Percentiles rank a stretch among this genome's conserved stretches.
These are phyloP conservation scores for Dromas ardeola DNA, from an alignment of 2,113 vertebrate species.

Conservation along the genomic window DNA sequence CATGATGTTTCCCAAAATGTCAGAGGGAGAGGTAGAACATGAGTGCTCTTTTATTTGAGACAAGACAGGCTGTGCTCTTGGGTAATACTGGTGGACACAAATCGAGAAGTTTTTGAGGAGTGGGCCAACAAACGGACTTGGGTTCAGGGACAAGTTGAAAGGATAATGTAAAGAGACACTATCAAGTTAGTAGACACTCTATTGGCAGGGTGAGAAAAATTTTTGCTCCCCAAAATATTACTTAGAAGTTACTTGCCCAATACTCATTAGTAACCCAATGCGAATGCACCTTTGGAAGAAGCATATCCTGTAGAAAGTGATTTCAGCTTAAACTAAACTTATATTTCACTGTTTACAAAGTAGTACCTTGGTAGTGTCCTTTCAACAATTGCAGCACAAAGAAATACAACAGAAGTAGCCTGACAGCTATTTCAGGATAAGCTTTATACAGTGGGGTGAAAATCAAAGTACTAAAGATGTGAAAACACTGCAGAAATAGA, in stretches of 20 bases:
- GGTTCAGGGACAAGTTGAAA: slow-evolving; percentile 9
- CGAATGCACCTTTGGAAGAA: not conserved
- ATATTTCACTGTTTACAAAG: not conserved
- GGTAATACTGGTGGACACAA: not conserved
- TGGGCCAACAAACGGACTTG: not conserved
- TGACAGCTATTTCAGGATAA: not conserved
- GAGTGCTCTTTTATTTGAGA: slow-evolving; percentile 26
- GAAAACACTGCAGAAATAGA: not conserved
- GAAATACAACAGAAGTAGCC: not conserved
- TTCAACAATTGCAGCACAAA: not conserved
- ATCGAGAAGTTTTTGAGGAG: not conserved
- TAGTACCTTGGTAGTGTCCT: not conserved
- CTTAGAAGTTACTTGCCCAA: not conserved
- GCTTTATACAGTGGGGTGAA: not conserved
- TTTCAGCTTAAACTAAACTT: not conserved
- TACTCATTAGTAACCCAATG: not conserved
- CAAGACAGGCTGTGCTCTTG: slow-evolving; percentile 45
- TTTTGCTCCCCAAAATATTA: not conserved
- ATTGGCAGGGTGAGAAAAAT: not conserved
- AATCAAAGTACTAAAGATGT: not conserved
- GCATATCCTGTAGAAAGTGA: not conserved
- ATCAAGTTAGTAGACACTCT: slow-evolving; percentile 44
- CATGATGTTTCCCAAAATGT: not conserved
- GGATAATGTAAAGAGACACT: slow-evolving; percentile 63
- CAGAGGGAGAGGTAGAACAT: not conserved